Evolutionary conservation across 2,888 invertebrate species (phyloP).

Genomic region (Lasioglossum lativentre): DNA sequence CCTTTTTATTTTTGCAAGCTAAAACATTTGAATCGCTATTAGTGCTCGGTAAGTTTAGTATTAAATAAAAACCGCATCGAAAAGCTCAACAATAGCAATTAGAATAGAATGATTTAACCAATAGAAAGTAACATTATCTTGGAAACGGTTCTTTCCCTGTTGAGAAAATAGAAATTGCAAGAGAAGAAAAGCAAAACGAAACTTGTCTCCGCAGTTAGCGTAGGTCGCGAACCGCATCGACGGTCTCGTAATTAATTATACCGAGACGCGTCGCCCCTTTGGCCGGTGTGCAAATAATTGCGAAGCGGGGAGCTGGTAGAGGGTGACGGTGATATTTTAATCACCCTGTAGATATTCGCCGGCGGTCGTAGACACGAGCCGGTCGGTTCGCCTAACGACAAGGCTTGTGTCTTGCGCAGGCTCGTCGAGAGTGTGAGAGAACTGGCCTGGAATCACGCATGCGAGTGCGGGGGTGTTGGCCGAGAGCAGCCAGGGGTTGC

Average conservation of each 20-base stretch:
- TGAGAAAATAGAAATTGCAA: too few species aligned
- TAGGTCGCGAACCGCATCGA: neutral
- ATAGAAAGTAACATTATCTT: too few species aligned
- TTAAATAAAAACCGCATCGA: too few species aligned
- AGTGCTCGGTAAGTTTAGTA: too few species aligned
- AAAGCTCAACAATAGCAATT: too few species aligned
- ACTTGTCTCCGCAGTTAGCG: neutral
- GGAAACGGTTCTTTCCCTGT: too few species aligned
- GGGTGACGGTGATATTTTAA: constrained; percentile 28
- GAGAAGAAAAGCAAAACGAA: neutral
- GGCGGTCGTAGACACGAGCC: constrained; percentile 46
- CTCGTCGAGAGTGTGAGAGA: constrained; percentile 9
- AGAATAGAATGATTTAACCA: too few species aligned
- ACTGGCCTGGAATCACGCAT: constrained; percentile 41
- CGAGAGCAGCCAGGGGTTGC: constrained; percentile 1
- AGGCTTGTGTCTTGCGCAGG: constrained; percentile 50
- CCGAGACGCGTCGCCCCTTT: neutral
- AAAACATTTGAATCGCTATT: too few species aligned
- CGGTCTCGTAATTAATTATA: neutral
- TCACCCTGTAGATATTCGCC: constrained; percentile 45
- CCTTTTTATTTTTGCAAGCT: too few species aligned
- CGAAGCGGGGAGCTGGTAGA: neutral
- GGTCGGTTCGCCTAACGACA: constrained; percentile 40
- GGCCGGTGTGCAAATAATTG: neutral
- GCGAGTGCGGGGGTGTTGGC: constrained; percentile 49